Conservation (phyloP, 64 coral and sea anemone species). For the Pocillopora damicornis region DNA sequence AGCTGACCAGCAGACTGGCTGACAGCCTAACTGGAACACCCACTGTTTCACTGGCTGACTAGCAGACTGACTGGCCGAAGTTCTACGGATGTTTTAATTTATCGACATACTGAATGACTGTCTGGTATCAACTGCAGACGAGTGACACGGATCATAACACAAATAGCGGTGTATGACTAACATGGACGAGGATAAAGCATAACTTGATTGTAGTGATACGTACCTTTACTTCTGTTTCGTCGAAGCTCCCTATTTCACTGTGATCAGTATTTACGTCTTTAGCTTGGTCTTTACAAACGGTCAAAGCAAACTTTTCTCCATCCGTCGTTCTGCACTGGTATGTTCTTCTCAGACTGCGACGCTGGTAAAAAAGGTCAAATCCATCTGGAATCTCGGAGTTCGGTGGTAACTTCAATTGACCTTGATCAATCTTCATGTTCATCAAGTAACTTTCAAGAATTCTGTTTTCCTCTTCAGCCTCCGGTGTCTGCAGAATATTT, state of each 20-base stretch:
- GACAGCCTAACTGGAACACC: not conserved
- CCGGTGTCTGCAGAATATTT: conserved; percentile 6
- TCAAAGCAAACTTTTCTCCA: conserved; percentile 15
- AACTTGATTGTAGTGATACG: not conserved
- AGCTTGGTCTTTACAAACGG: conserved; percentile 36
- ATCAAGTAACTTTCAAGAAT: conserved; percentile 10
- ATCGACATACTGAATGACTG: too few relatives aligned
- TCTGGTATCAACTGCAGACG: not conserved
- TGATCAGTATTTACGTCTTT: not conserved
- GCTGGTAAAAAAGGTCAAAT: conserved; percentile 17
- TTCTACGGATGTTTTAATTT: not conserved
- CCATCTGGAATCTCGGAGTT: not conserved
- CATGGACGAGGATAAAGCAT: too few relatives aligned
- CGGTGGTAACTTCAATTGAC: not conserved
- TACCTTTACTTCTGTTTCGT: conserved; percentile 1
- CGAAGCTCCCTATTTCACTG: not conserved
- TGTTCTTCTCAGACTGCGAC: conserved; percentile 1
- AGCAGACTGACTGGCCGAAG: not conserved
- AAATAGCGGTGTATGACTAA: not conserved
- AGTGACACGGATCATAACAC: not conserved
- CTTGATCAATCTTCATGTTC: conserved; percentile 12
- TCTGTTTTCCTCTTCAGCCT: conserved; percentile 32
- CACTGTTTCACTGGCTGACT: not conserved
- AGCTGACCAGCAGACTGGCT: not conserved
- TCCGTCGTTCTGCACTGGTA: conserved; percentile 6